Evolutionary conservation across 2,797 vertebrate genomes (phyloP), one percentile per base, ranked within the genome.

Genomic region (Triplophysa bombifrons): DNA sequence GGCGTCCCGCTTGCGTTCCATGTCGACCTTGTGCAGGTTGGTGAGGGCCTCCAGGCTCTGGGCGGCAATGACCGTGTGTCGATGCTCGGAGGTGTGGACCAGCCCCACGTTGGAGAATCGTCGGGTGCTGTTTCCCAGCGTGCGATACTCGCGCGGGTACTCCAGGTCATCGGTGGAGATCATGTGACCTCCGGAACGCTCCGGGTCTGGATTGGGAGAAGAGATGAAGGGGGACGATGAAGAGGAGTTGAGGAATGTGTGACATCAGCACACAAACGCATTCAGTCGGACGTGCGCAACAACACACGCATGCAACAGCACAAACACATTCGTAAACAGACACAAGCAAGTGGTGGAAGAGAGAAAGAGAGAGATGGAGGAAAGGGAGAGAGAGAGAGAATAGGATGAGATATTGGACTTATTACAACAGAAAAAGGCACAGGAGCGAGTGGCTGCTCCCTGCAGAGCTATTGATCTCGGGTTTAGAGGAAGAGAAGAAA

Each of bases 61-160:
- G 19, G 97, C 97, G 0, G 97, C 97, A 46, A 96, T 97, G 88
- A 99, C 97, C 0, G 96, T 97, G 94, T 98, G 97, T 80, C 97
- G 91, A 85, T 98, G 96, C 92, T 99, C 97, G 0, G 97, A 98
- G 17, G 97, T 98, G 91, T 99, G 97, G 90, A 99, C 97, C 90
- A 98, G 92, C 82, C 97, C 97, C 88, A 99, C 97, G 78, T 98
- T 99, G 93, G 97, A 99, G 94, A 99, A 98, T 82, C 97, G 96
- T 3, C 97, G 96, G 16, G 94, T 95, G 80, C 95, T 96, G 84
- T 96, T 94, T 41, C 95, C 95, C 93, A 98, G 91, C 79, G 97
- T 98, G 82, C 97, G 93, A 92, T 98, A 98, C 83, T 98, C 97
- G 70, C 97, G 91, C 0, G 97, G 97, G 91, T 98, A 98, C 85